Percentiles rank a stretch among this genome's conserved stretches.
phyloP scores from a whole-genome alignment of 2,113 vertebrate genomes.

The Coracopsis vasa region DNA sequence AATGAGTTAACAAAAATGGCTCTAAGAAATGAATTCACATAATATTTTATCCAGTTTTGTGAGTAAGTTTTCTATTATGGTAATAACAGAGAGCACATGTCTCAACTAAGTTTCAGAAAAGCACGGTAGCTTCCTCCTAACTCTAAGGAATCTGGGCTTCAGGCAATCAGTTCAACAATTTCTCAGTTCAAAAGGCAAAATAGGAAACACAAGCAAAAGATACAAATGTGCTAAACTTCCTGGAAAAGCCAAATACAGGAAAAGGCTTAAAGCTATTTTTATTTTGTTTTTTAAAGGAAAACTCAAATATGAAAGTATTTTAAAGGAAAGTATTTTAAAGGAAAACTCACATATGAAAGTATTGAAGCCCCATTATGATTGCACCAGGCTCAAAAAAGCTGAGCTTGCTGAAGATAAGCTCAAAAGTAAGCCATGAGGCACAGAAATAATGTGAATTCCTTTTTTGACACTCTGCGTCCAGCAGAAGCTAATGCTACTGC shows the following conservation, averaged over 20 bases:
- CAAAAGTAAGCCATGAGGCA: neutral
- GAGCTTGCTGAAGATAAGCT: neutral
- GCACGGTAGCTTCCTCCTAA: neutral
- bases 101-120: neutral
- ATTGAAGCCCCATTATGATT: neutral
- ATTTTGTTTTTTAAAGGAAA: neutral
- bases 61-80: neutral
- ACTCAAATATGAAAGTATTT: neutral
- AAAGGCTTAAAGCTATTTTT: neutral
- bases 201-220: neutral
- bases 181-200: neutral
- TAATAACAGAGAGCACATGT: neutral
- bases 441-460: neutral
- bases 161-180: neutral
- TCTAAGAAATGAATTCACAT: neutral
- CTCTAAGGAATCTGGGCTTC: neutral
- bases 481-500: neutral
- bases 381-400: neutral
- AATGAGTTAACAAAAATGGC: neutral
- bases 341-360: neutral
- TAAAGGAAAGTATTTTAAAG: no score
- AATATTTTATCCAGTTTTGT: neutral
- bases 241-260: slow-evolving; percentile 15
- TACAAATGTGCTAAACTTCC: neutral
- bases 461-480: neutral